Evolutionary conservation across 2,113 vertebrate species (phyloP).

Genomic region (Atrichornis clamosus): DNA sequence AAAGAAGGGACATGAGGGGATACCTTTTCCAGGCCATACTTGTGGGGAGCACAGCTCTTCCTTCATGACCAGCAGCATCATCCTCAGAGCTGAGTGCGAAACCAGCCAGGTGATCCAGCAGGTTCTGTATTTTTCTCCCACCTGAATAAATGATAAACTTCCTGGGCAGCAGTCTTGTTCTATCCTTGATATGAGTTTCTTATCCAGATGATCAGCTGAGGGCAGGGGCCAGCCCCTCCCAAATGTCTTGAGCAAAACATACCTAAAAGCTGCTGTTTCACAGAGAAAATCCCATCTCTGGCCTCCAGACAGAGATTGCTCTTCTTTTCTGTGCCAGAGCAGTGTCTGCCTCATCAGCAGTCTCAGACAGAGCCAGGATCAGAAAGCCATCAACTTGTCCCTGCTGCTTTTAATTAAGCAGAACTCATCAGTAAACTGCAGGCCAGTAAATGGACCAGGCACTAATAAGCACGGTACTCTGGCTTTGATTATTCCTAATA

Average conservation of each 20-base stretch:
- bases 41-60: neutral
- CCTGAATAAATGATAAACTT: neutral
- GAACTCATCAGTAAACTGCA: neutral
- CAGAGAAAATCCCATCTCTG: neutral
- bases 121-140: neutral
- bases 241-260: neutral
- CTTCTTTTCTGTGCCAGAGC: neutral
- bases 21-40: neutral
- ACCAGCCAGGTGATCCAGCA: neutral
- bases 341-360: neutral
- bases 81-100: neutral
- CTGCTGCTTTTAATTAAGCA: constrained; percentile 3
- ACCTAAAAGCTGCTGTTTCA: neutral
- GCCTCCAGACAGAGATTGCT: neutral
- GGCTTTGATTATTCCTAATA: neutral
- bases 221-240: neutral
- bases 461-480: neutral
- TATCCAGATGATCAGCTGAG: neutral
- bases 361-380: neutral
- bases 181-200: neutral
- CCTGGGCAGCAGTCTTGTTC: neutral
- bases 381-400: neutral
- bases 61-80: neutral
- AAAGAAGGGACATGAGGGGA: neutral
- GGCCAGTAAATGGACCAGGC: neutral